Conservation (phyloP, 2,797 vertebrate genomes). For the Esox lucius region DNA sequence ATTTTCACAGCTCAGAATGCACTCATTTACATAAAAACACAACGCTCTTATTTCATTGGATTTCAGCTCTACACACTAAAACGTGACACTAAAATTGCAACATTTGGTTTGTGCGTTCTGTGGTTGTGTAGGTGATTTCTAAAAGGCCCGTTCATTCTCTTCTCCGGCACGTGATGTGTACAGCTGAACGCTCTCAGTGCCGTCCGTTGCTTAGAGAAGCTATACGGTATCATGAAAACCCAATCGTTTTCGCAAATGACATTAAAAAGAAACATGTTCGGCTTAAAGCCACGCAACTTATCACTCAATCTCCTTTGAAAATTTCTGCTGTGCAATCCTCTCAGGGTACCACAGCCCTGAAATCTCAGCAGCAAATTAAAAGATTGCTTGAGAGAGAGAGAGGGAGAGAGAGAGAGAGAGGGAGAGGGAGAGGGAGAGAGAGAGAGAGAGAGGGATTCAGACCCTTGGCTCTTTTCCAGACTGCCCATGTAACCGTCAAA, state of each 20-base stretch:
- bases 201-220: conserved; percentile 32
- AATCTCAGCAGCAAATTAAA: conserved; percentile 36
- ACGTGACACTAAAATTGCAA: conserved; percentile 35
- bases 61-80: conserved; percentile 46
- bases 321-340: conserved; percentile 46
- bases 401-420: neutral
- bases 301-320: conserved; percentile 54
- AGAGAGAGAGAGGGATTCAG: neutral
- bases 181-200: neutral
- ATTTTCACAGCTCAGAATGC: conserved; percentile 67
- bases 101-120: conserved; percentile 34
- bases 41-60: conserved; percentile 58
- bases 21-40: conserved; percentile 59
- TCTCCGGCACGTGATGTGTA: conserved; percentile 31
- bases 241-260: conserved; percentile 56
- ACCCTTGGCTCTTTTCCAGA: conserved; percentile 47
- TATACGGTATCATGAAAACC: conserved; percentile 44
- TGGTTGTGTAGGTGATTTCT: conserved; percentile 17
- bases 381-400: conserved; percentile 35
- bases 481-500: conserved; percentile 38
- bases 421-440: no score
- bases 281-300: conserved; percentile 32
- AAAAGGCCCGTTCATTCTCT: conserved; percentile 33
- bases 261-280: neutral
- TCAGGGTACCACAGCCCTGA: conserved; percentile 33